phyloP scores from a whole-genome alignment of 2,888 invertebrate genomes.

The Idaea biselata region DNA sequence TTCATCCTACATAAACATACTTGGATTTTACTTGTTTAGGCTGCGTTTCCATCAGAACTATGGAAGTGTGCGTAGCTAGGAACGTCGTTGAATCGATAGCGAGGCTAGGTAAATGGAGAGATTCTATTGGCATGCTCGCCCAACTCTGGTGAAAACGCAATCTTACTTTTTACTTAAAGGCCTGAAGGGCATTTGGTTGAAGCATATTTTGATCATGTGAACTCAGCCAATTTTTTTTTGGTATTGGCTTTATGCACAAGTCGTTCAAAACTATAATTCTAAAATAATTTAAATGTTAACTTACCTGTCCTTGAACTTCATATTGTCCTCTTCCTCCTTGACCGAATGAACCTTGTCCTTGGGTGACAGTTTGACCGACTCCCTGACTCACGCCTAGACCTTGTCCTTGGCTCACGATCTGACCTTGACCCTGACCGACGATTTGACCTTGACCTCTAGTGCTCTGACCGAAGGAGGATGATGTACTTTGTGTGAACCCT shows the following conservation, averaged over 20 bases:
- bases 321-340: conserved; percentile 42
- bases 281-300: conserved; percentile 17
- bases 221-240: not conserved
- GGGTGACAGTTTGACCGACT: conserved; percentile 23
- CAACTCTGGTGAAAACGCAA: too few species aligned
- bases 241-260: not conserved
- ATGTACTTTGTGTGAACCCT: conserved; percentile 31
- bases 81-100: too few species aligned
- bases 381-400: conserved; percentile 21
- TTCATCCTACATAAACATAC: too few species aligned
- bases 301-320: conserved; percentile 41
- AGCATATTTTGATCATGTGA: too few species aligned
- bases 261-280: not conserved
- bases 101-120: too few species aligned
- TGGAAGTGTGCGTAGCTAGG: too few species aligned
- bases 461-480: conserved; percentile 26
- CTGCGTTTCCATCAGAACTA: too few species aligned
- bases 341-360: conserved; percentile 36
- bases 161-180: too few species aligned
- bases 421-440: conserved; percentile 30
- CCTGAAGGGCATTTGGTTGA: too few species aligned
- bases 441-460: conserved; percentile 30
- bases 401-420: conserved; percentile 21
- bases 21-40: too few species aligned
- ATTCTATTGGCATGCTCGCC: too few species aligned